Conservation (phyloP, 1,140 invertebrate species). For the Telenomus remus region DNA sequence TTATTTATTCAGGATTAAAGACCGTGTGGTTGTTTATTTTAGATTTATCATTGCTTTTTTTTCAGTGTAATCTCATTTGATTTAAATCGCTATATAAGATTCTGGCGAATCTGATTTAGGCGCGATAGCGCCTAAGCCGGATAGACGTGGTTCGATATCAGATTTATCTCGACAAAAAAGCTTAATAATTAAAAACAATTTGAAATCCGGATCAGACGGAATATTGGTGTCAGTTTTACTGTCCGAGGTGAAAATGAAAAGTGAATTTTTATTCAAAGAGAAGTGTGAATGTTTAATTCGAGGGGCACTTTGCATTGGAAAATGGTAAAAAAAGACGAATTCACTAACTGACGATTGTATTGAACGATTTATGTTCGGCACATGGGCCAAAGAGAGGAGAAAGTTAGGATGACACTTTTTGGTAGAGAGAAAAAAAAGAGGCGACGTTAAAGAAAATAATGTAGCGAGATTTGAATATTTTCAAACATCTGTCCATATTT, state of each 20-base stretch:
- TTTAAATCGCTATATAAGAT: slow-evolving; percentile 4
- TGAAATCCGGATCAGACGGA: too few relatives aligned
- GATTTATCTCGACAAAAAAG: slow-evolving; percentile 5
- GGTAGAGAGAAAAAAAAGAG: background rate
- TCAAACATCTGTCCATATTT: slow-evolving; percentile 43
- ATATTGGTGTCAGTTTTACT: too few relatives aligned
- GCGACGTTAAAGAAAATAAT: slow-evolving; percentile 3
- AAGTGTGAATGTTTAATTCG: background rate
- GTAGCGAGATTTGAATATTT: slow-evolving; percentile 38
- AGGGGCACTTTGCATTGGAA: background rate
- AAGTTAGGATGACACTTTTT: slow-evolving; percentile 22
- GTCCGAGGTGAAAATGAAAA: too few relatives aligned
- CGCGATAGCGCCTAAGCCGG: slow-evolving; percentile 4
- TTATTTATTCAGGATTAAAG: slow-evolving; percentile 15
- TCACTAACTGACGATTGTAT: slow-evolving; percentile 27
- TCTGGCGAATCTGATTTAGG: slow-evolving; percentile 27
- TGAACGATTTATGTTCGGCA: slow-evolving; percentile 18
- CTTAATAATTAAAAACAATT: slow-evolving; percentile 15
- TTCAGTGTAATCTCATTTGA: slow-evolving; percentile 21
- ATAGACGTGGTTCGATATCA: slow-evolving; percentile 15
- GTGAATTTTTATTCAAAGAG: too few relatives aligned
- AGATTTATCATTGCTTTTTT: slow-evolving; percentile 10
- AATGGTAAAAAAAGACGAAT: slow-evolving; percentile 17
- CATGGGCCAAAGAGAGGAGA: slow-evolving; percentile 10
- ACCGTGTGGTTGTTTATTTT: slow-evolving; percentile 5